These are phyloP conservation scores for Trialeurodes vaporariorum DNA, from an alignment of 1,140 invertebrate species.

Conservation along the genomic window DNA sequence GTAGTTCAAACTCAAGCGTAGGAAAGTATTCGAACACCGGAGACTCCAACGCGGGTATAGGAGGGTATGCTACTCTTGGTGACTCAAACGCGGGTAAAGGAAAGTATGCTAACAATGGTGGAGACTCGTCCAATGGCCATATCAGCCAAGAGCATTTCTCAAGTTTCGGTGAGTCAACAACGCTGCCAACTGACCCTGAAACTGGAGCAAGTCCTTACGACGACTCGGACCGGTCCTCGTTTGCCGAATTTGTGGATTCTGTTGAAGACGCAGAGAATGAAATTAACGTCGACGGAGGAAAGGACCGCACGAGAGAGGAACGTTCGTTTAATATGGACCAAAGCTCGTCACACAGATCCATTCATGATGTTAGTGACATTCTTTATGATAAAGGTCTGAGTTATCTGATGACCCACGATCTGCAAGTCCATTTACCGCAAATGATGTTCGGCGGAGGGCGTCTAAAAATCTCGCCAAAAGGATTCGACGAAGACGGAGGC, in stretches of 20 bases:
- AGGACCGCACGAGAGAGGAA: neutral
- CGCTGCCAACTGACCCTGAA: conserved; percentile 22
- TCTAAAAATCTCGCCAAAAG: conserved; percentile 56
- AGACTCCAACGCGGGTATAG: conserved; percentile 37
- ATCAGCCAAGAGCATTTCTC: neutral
- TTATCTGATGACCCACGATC: conserved; percentile 61
- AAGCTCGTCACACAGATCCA: neutral
- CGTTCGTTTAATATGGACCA: neutral
- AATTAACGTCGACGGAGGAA: neutral
- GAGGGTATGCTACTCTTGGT: neutral
- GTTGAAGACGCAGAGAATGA: conserved; percentile 3
- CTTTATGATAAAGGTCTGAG: conserved; percentile 51
- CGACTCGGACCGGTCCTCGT: conserved; percentile 19
- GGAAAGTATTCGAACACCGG: no score
- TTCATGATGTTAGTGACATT: conserved; percentile 48
- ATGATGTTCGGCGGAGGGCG: conserved; percentile 54
- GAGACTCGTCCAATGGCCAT: neutral
- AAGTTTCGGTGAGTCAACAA: neutral
- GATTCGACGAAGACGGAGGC: conserved; percentile 52
- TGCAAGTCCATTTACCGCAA: conserved; percentile 54
- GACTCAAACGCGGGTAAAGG: neutral
- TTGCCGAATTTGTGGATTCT: neutral
- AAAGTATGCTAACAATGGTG: neutral
- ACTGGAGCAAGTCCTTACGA: conserved; percentile 35
- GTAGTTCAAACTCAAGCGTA: no score